Base-by-base conservation (phyloP, 2,113 vertebrate genomes). In the Sminthopsis crassicaudata region DNA sequence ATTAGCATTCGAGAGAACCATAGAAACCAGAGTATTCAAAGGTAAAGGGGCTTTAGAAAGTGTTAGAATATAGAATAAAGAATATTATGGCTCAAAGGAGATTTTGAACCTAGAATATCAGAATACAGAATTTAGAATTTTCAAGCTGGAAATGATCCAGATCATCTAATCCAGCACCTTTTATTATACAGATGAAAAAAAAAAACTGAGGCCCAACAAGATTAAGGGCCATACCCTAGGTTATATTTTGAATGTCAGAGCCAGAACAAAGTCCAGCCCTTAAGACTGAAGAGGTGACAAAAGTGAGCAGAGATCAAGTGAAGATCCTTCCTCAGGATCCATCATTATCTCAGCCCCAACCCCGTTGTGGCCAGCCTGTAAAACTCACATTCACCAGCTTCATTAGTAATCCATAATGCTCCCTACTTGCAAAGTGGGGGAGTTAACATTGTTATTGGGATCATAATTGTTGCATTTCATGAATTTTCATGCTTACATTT, bases 401-500 rank as follows among this genome's bases (percentile, higher is more conserved):
- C 51, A 9, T 95, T 92, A 91, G 50, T 90, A 67, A 93, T 96
- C 89, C 51, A 46, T 93, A 16, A 22, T 30, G 92, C 89, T 84
- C 95, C 67, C 25, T 76, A 91, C 96, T 96, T 95, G 94, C 95
- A 95, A 96, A 96, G 94, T 84, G 92, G 95, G 95, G 95, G 94
- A 93, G 95, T 97, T 96, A 96, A 95, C 94, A 89, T 94, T 96
- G 97, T 95, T 95, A 94, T 54, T 96, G 96, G 95, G 94, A 95
- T 95, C 91, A 95, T 97, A 97, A 97, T 97, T 97, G 97, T 42
- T 97, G 97, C 60, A 12, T 97, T 96, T 97, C 96, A 97, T 98
- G 97, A 97, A 98, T 97, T 97, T 98, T 97, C 97, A 98, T 98
- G 97, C 97, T 98, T 97, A 97, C 91, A 91, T 95, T 98, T 93